Base-by-base conservation (phyloP, 2,888 invertebrate species). In the Colostygia pectinataria region DNA sequence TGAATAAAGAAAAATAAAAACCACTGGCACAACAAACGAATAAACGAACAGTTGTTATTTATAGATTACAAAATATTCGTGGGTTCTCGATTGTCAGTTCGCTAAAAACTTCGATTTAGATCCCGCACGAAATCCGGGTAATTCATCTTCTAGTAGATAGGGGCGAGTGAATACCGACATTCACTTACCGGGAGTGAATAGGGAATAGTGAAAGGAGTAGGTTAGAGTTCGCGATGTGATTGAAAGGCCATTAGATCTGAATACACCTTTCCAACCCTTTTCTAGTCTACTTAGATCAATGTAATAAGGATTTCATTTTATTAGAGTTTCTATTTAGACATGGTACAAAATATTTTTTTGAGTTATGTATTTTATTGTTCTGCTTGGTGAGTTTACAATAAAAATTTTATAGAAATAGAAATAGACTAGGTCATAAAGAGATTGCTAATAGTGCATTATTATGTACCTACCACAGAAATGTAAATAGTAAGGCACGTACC, bases 201-300 rank as follows among this genome's bases (percentile, higher is more conserved):
- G 52, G 25, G 50, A 53, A 48, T 51, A 53, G 44, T 36, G 52
- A 57, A 48, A 43, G 34, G 39, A 43, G 50, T 45, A 40, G 50
- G 59, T 48, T 54, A 54, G 49, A 57, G 53, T 51, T 57, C 42
- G 45, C 51, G 55, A 49, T 52, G 57, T 57, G 57, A 60, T 60
- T 55, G 57, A 60, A 55, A 53, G 48, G 33, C 51, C 51, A 55
- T 53, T 55, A 53, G 45, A 49, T 46, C 27, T 45, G 44, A 48
- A 44, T 43, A 44, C 39, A 52, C 40, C 44, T 42, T 37, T 53
- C 31, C 24, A 42, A 49, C 45, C 49, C 53, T 47, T 48, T 48
- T 43, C 23, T 39, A 33, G 38, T 29, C 18, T 49, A 29, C 27
- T 24, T 33, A 33, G 13, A 9, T 15, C 18, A 8, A 14, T 14